Evolutionary conservation across 2,888 invertebrate genomes (phyloP).

Genomic region (Trachelus stipa): DNA sequence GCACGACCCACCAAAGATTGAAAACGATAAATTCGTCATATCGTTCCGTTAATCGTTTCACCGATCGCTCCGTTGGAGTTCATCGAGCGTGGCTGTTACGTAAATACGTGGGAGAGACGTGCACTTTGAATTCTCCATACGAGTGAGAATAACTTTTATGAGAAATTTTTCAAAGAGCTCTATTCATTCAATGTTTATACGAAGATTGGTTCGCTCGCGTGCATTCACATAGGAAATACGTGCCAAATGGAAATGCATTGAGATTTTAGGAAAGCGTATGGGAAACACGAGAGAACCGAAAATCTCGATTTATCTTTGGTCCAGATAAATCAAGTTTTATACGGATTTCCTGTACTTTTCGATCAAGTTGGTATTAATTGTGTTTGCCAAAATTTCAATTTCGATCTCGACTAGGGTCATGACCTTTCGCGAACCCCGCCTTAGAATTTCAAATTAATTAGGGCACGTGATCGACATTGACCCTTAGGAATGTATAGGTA

Average conservation of each 20-base stretch:
- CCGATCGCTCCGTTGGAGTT: not conserved
- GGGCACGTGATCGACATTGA: not conserved
- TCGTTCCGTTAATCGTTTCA: not conserved
- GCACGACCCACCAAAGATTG: not conserved
- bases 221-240: not conserved
- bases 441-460: not conserved
- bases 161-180: not conserved
- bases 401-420: not conserved
- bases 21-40: not conserved
- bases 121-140: not conserved
- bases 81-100: not conserved
- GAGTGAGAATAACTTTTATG: not conserved
- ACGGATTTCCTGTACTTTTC: not conserved
- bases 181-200: not conserved
- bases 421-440: not conserved
- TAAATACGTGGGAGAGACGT: not conserved
- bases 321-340: not conserved
- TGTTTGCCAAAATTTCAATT: not conserved
- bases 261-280: not conserved
- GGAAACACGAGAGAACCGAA: not conserved
- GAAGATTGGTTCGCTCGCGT: not conserved
- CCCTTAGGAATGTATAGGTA: not conserved
- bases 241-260: not conserved
- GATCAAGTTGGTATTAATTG: not conserved
- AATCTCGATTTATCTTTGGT: not conserved